Conservation (phyloP, 2,888 invertebrate species). For the Sphinx pinastri region DNA sequence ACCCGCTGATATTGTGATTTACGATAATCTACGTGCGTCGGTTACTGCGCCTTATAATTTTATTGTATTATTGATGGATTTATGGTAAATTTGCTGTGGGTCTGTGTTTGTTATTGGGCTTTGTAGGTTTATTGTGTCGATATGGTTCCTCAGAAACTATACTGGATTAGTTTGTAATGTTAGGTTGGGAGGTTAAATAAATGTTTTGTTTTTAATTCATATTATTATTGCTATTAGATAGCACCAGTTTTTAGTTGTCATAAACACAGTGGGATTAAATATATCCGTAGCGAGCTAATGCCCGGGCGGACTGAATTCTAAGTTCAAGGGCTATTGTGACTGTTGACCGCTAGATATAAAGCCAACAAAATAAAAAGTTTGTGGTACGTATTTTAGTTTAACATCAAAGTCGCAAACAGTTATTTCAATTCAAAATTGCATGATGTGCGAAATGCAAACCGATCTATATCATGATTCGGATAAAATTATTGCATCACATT, state of each 20-base stretch:
- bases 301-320: too few relatives aligned
- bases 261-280: too few relatives aligned
- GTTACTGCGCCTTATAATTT: slow-evolving; percentile 41
- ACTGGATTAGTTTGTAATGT: background rate
- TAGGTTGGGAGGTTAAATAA: background rate
- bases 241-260: too few relatives aligned
- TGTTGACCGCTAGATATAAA: too few relatives aligned
- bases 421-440: too few relatives aligned
- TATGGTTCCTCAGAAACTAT: background rate
- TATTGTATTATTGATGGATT: slow-evolving; percentile 31
- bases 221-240: background rate
- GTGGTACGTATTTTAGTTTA: too few relatives aligned
- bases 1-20: slow-evolving; percentile 63
- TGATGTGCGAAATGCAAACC: too few relatives aligned
- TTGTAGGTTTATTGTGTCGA: background rate
- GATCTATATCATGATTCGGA: too few relatives aligned
- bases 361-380: too few relatives aligned
- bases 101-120: slow-evolving; percentile 3
- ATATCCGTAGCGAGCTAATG: too few relatives aligned
- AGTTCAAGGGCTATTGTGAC: too few relatives aligned
- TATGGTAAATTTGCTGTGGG: slow-evolving; percentile 11
- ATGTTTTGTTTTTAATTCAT: background rate
- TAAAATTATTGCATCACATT: background rate
- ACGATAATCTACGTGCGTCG: slow-evolving; percentile 55
- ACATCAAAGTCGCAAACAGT: too few relatives aligned